Evolutionary conservation across 2,888 invertebrate genomes (phyloP), one percentile per base, ranked within the genome.

Genomic region (Agrochola litura): DNA sequence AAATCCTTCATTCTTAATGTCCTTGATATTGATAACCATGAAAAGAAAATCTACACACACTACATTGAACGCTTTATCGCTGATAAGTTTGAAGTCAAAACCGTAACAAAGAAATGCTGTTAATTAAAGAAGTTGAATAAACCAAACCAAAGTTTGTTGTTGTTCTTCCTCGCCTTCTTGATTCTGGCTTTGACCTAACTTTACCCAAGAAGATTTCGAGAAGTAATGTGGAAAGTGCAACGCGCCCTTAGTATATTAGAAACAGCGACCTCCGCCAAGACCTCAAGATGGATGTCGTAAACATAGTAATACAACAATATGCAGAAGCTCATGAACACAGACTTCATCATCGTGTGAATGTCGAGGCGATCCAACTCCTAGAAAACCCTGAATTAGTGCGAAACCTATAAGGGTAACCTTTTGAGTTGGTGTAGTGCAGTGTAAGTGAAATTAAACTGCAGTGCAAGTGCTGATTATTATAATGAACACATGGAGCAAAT

Each of bases 21-120:
- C 58, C 77, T 68, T 81, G 49, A 25, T 77, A 52, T 67, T 58
- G 46, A 68, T 63, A 64, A 54, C 67, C 71, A 76, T 77, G 58
- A 82, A 30, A 56, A 71, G 14, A 54, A 54, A 72, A 54, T 49
- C 5, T 52, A 72, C n/a, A 30, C 14, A 78, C 14, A 30, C 14
- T 22, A 25, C n/a, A 25, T 22, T 43, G 8, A 22, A 67, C 54
- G 60, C 8, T 67, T 6, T 64, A 49, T 6, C 16, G 16, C 25
- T 46, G 25, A 82, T 77, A 63, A 67, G 16, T 65, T 56, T 25
- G 8, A 58, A 67, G n/a, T 14, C 25, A 49, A 52, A 52, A 60
- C 19, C 14, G 22, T 41, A 54, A 52, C 54, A 22, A 60, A 37
- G 6, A 52, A 22, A 25, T 30, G 2, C 14, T 52, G 16, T 14